Evolutionary conservation across 2,888 invertebrate species (phyloP).

Genomic region (Chelonus formosanus): DNA sequence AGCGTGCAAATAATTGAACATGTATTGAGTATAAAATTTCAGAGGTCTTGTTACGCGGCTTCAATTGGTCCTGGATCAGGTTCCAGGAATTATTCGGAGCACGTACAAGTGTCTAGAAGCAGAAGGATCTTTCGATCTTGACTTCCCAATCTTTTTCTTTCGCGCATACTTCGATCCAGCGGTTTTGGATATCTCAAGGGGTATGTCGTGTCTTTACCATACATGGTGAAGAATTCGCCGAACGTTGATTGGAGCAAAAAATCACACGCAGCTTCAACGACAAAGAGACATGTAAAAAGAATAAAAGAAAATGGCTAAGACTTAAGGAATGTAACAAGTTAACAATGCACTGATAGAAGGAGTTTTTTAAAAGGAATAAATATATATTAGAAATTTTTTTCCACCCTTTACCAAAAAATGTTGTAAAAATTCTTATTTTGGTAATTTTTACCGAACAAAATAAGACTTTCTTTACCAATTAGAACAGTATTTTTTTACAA

Average conservation of each 20-base stretch:
- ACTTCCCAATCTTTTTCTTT: conserved; percentile 35
- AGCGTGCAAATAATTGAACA: too few relatives aligned
- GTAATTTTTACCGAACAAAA: too few relatives aligned
- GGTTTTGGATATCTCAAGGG: conserved; percentile 24
- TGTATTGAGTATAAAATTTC: conserved; percentile 15
- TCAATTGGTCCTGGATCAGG: conserved; percentile 11
- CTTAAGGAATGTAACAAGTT: too few relatives aligned
- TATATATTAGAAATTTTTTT: too few relatives aligned
- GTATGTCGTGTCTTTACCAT: conserved; percentile 47
- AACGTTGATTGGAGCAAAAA: conserved; percentile 49
- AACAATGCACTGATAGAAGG: too few relatives aligned
- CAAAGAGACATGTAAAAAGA: conserved; percentile 22
- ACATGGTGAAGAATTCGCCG: conserved; percentile 55
- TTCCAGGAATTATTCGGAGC: conserved; percentile 32
- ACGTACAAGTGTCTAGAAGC: conserved; percentile 30
- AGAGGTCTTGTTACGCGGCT: background rate
- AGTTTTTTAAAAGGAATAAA: too few relatives aligned
- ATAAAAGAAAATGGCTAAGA: conserved; percentile 14
- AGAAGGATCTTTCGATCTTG: conserved; percentile 19
- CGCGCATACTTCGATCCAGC: conserved; percentile 34
- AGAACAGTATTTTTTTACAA: too few relatives aligned
- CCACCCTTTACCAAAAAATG: too few relatives aligned
- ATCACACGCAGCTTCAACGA: conserved; percentile 26
- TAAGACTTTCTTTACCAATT: too few relatives aligned
- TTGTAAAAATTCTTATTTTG: too few relatives aligned